Evolutionary conservation across 2,113 vertebrate genomes (phyloP), one percentile per base, ranked within the genome.

Genomic region (Cyphomyrus discorhynchus): DNA sequence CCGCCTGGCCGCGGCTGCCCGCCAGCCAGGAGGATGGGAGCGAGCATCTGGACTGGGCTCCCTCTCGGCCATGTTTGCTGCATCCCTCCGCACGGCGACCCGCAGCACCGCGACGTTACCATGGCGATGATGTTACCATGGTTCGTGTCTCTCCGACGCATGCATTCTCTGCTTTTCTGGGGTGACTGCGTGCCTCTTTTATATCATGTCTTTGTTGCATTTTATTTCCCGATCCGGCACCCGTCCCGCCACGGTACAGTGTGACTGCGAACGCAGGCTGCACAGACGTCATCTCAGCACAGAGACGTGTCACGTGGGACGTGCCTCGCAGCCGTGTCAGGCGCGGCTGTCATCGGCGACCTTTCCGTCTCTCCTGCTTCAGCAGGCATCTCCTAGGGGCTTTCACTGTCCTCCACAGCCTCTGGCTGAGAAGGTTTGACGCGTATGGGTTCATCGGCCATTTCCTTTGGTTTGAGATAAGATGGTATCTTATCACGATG

Each of bases 1-100:
- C 93, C 90, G 89, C 88, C 93, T 92, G 35, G 70, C 70, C 92
- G 82, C 90, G 89, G 90, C 70, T 35, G 13, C 11, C 10, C 8
- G 90, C 90, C n/a, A 42, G 42, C 50, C 21, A 24, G 27, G 31
- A 56, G 58, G 42, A 21, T 5, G 45, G 62, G 58, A 45, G 47
- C 7, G 39, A 8, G 77, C 74, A 9, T 42, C 39, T 27, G 39
- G 15, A 9, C 39, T 1, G 62, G 10, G 31, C 77, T 45, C 15
- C 77, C 31, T 19, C 13, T 4, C 77, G 1, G 31, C n/a, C 42
- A 10, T 45, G 77, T 82, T 19, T 21, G 39, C 39, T 3, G 21
- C 82, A 24, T 46, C 42, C 21, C 82, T 47, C 45, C 15, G 1
- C 17, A 42, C 1, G 15, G 70, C 15, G 13, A 77, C 74, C 31